Evolutionary conservation across 2,888 invertebrate genomes (phyloP).

Genomic region (Pollenia angustigena): DNA sequence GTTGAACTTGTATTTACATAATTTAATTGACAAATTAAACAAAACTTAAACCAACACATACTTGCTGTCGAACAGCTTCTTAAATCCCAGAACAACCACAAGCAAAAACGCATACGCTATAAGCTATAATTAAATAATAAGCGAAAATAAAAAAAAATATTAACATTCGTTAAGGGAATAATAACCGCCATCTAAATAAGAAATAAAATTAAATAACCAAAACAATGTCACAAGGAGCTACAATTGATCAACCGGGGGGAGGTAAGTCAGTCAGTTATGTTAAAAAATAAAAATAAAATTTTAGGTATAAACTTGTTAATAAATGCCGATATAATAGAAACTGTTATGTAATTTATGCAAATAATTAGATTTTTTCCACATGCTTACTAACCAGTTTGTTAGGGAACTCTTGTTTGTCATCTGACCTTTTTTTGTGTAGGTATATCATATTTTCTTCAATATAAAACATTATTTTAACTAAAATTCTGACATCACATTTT

Average conservation of each 20-base stretch:
- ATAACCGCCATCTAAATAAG: not conserved
- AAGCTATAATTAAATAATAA: conserved; percentile 2
- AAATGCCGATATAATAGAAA: not conserved
- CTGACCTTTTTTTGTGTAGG: too few species aligned
- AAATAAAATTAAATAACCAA: not conserved
- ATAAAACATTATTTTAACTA: too few species aligned
- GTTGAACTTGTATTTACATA: not conserved
- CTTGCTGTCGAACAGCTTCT: not conserved
- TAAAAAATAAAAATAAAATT: not conserved
- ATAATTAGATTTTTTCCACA: not conserved
- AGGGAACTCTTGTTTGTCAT: too few species aligned
- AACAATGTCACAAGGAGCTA: conserved; percentile 74
- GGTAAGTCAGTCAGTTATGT: conserved; percentile 55
- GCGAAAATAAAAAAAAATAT: not conserved
- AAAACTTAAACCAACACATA: not conserved
- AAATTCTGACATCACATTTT: too few species aligned
- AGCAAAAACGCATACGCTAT: not conserved
- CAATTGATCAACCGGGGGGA: conserved; percentile 70
- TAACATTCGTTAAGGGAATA: conserved; percentile 12
- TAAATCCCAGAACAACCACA: not conserved
- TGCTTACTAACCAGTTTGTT: not conserved
- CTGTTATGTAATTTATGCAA: conserved; percentile 6
- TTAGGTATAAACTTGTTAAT: not conserved
- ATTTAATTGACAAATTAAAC: conserved; percentile 54
- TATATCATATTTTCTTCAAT: too few species aligned